A percentile compares a stretch with the other conserved stretches of the same genome.
Conservation (phyloP, 2,888 invertebrate genomes). For the Leptinotarsa rubiginosa region DNA sequence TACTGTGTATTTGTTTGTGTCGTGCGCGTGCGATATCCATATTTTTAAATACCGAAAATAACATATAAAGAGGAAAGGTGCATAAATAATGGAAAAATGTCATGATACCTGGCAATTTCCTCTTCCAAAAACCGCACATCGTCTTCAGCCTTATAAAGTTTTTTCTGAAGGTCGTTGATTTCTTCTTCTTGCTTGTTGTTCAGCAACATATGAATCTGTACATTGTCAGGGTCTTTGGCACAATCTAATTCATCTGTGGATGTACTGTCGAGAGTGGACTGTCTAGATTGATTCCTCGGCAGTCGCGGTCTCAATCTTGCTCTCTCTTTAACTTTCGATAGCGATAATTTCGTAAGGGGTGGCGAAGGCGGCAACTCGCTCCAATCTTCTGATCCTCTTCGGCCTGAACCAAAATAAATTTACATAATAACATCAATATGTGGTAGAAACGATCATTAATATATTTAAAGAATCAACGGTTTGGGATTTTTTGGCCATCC, state of each 20-base stretch:
- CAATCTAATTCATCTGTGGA: conserved; percentile 71
- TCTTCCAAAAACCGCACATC: conserved; percentile 78
- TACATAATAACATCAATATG: background rate
- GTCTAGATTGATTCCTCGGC: conserved; percentile 66
- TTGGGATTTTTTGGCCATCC: too few relatives aligned
- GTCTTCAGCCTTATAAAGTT: conserved; percentile 73
- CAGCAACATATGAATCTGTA: conserved; percentile 65
- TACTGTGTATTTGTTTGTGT: too few relatives aligned
- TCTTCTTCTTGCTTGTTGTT: conserved; percentile 77
- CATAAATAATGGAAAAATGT: too few relatives aligned
- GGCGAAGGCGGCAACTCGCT: conserved; percentile 80
- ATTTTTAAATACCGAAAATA: too few relatives aligned
- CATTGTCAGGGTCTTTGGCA: conserved; percentile 57
- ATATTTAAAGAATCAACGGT: too few relatives aligned
- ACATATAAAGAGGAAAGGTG: too few relatives aligned
- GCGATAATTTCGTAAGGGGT: conserved; percentile 71
- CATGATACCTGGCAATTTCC: conserved; percentile 71
- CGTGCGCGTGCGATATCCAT: too few relatives aligned
- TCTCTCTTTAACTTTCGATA: conserved; percentile 75
- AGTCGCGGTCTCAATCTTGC: conserved; percentile 60
- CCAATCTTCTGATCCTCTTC: conserved; percentile 85
- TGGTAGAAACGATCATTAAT: background rate
- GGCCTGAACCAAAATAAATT: conserved; percentile 55
- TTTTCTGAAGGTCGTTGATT: conserved; percentile 78
- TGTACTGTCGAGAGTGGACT: conserved; percentile 74